Base-by-base conservation (phyloP, 2,888 invertebrate genomes). In the Entomobrya multifasciata region DNA sequence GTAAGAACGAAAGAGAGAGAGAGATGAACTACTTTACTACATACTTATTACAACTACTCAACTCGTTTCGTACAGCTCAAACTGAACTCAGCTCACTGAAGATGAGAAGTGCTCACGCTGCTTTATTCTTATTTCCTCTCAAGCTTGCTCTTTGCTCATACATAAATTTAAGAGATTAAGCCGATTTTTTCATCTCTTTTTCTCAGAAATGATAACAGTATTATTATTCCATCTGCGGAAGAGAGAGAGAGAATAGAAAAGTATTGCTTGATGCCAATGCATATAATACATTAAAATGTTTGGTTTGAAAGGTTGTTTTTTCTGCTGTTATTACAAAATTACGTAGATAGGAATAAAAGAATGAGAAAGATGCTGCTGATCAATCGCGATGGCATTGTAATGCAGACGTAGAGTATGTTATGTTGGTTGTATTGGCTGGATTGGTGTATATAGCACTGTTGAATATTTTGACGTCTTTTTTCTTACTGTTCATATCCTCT, bases 161-260 rank as follows among this genome's bases (percentile, higher is more conserved):
- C 77, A 77, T 77, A 77, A 65, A 79, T 83, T 74, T 82, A 57
- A 27, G 20, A 74, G 82, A 82, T 82, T 82, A 82, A 74, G 74
- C 27, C 17, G 49, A 52, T 74, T 74, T 62, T 81, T 81, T 49
- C 41, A 6, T 65, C 41, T 41, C 57, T 17, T 70, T 70, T 72
- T 47, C 62, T 47, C 49, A 25, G 55, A 44, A 81, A 67, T 81
- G 80, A 81, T 81, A 81, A 70, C 67, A 81, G 41, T 81, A 44
- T 81, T 70, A 17, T 27, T 27, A 55, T 70, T 81, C 70, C 41
- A 62, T 78, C 60, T 78, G 13, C n/a, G n/a, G n/a, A 62, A 49
- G 65, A 47, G n/a, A 79, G 57, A 27, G 25, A 49, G 49, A 15
- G 1, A n/a, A n/a, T n/a, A 8, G 25, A 22, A 25, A 15, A 27